These are phyloP conservation scores for Onthophagus sagittarius DNA, from an alignment of 2,888 invertebrate genomes.

Conservation along the genomic window DNA sequence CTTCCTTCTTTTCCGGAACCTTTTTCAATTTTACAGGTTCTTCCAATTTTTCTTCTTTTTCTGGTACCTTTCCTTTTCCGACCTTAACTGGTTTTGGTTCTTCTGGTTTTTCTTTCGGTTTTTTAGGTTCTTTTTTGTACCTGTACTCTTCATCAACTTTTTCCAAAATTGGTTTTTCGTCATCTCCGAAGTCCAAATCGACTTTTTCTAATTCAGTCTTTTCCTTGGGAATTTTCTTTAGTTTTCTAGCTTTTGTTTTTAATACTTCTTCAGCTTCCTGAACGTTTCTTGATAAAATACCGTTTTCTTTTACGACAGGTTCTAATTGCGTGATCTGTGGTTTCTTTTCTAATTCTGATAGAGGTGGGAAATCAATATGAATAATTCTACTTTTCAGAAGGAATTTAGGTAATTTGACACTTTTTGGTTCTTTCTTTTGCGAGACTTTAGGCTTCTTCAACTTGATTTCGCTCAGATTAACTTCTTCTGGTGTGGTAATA, in stretches of 20 bases:
- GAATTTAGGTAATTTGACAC: slow-evolving; percentile 48
- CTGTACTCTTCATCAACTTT: slow-evolving; percentile 46
- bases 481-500: slow-evolving; percentile 53
- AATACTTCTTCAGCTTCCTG: slow-evolving; percentile 64
- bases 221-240: slow-evolving; percentile 45
- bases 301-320: slow-evolving; percentile 57
- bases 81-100: slow-evolving; percentile 44
- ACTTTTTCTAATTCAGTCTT: slow-evolving; percentile 48
- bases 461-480: slow-evolving; percentile 61
- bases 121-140: slow-evolving; percentile 46
- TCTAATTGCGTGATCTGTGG: slow-evolving; percentile 43
- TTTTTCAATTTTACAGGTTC: slow-evolving; percentile 44
- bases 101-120: slow-evolving; percentile 41
- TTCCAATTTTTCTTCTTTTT: slow-evolving; percentile 37
- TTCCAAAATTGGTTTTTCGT: slow-evolving; percentile 44
- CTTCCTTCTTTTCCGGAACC: slow-evolving; percentile 41
- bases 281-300: slow-evolving; percentile 61
- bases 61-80: slow-evolving; percentile 50
- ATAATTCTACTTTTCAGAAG: slow-evolving; percentile 49
- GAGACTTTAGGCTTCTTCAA: slow-evolving; percentile 57
- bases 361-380: slow-evolving; percentile 61
- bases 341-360: slow-evolving; percentile 36
- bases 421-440: slow-evolving; percentile 45
- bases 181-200: slow-evolving; percentile 44
- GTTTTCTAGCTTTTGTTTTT: slow-evolving; percentile 52